Evolutionary conservation across 2,888 invertebrate genomes (phyloP), one percentile per base, ranked within the genome.

Genomic region (Trachelus stipa): DNA sequence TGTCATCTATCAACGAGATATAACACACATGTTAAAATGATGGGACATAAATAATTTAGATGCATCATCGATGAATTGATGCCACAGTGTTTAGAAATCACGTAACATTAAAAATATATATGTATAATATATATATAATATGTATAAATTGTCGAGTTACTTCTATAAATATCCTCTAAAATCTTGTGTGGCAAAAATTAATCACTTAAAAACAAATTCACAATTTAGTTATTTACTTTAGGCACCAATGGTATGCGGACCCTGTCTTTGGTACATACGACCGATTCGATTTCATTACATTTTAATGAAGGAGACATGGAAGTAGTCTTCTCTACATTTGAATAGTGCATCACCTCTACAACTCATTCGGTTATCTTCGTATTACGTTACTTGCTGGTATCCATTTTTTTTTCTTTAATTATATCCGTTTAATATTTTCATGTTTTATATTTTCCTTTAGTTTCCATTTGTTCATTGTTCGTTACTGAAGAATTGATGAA

Each of bases 231-330:
- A 81, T 81, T 79, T 76, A 87, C 88, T 90, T 91, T 90, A 91
- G 91, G 91, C 91, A 91, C 91, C 91, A 91, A 91, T 91, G 91
- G 91, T 91, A 90, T 91, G 88, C 90, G 90, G 91, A 91, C 91
- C 91, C 91, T 91, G 91, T 91, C 91, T 91, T 91, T 91, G 91
- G 91, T 91, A 91, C 91, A 88, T 90, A 90, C 88, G 90, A 91
- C 91, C 91, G 91, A 91, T 91, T 91, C 87, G 87, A 87, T 87
- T 88, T 83, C 73, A 75, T 75, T 77, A 79, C 71, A 79, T 82
- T 69, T 80, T 83, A 82, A 83, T 79, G 79, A 77, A 80, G 83
- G 82, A 82, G 83, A 85, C 83, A 69, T 30, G 35, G 68, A 76
- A 71, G 75, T 81, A 68, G 77, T 80, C 81, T 82, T 34, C 34